Base-by-base conservation (phyloP, 2,797 vertebrate species). In the Neoniphon sammara region DNA sequence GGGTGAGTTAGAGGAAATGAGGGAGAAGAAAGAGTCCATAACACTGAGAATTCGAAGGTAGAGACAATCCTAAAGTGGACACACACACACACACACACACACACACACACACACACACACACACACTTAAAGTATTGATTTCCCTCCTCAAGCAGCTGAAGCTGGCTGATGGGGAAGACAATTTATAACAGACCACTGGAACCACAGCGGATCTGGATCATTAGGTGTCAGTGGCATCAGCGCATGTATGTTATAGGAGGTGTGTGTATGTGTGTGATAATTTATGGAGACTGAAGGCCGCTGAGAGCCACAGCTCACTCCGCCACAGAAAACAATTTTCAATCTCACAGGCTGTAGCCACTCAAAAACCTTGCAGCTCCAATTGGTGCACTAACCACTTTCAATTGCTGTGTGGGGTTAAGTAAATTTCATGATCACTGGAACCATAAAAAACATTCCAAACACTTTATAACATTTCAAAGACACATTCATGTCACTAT, bases 121-220 rank as follows among this genome's bases (percentile, higher is more conserved):
- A 20, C 20, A 39, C 63, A 66, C 63, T 54, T 0, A 11, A 7
- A 36, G 34, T 46, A 62, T 65, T 17, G 31, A 53, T 23, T 34
- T 14, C 49, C n/a, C 20, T 18, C 49, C 46, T 49, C 15, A 20
- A 30, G 15, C 61, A 63, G 58, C 61, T 30, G 42, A n/a, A 34
- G n/a, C 15, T 54, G 50, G n/a, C 34, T 53, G 54, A 66, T 54
- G 49, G 49, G 64, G 14, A 21, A 52, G 47, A 34, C 12, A 11
- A 66, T 66, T 39, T 66, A 53, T 53, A 15, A 34, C 20, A 17
- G 21, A 55, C 15, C 50, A 50, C 7, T 25, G 31, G 17, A 66
- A 42, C 31, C 34, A 52, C 15, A 55, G 34, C 5, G 11, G 36
- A 42, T 42, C 3, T 17, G 50, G 34, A 34, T 65, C 27, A 18